These are phyloP conservation scores for Umimayanthus kanabou DNA, from an alignment of 92 coral and sea anemone species.

Conservation along the genomic window DNA sequence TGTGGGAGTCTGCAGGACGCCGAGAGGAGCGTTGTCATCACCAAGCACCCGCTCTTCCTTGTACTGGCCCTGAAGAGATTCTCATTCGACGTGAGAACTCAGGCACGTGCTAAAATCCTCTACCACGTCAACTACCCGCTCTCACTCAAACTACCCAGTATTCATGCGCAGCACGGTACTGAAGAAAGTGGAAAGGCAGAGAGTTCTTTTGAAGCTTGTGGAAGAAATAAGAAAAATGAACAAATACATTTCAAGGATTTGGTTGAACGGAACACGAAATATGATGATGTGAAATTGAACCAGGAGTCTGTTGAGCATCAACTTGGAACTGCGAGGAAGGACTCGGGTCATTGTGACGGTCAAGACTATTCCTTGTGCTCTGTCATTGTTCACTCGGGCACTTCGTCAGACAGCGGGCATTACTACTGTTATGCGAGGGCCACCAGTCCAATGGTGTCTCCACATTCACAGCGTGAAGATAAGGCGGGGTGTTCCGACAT, in stretches of 20 bases:
- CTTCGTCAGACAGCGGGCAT: constrained; percentile 96
- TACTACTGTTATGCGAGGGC: constrained; percentile 92
- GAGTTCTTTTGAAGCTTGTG: not conserved
- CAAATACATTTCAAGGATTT: not conserved
- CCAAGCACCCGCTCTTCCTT: constrained; percentile 76
- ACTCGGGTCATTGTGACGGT: constrained; percentile 33
- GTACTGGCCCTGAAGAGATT: constrained; percentile 89
- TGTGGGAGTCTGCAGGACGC: constrained; percentile 92
- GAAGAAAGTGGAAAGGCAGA: not conserved
- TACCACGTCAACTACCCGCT: constrained; percentile 84
- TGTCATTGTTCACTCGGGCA: constrained; percentile 96
- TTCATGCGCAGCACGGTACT: not conserved
- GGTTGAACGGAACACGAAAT: not conserved
- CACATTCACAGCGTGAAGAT: constrained; percentile 5
- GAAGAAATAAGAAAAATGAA: not conserved
- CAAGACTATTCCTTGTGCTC: constrained; percentile 79
- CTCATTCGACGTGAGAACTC: constrained; percentile 84
- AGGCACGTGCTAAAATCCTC: constrained; percentile 87
- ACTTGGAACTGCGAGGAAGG: constrained; percentile 7
- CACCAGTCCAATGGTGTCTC: constrained; percentile 18
- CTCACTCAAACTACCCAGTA: constrained; percentile 61
- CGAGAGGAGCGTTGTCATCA: constrained; percentile 85
- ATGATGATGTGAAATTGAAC: constrained; percentile 6
- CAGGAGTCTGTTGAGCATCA: constrained; percentile 11
- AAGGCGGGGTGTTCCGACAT: not conserved